These are phyloP conservation scores for Trachemys scripta DNA, from an alignment of 2,113 vertebrate genomes.

Conservation along the genomic window DNA sequence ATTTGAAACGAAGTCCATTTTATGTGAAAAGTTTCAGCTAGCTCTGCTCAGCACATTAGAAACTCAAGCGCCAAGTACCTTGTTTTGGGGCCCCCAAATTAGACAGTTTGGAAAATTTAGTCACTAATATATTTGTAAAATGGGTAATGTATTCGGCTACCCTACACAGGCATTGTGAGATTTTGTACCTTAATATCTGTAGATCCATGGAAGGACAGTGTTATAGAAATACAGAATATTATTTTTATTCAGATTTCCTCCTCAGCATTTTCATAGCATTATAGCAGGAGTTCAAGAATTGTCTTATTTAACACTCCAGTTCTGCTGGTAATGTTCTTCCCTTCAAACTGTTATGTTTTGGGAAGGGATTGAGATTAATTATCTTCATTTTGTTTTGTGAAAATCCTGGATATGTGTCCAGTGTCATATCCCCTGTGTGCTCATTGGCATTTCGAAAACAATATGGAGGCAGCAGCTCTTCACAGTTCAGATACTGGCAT, in stretches of 20 bases:
- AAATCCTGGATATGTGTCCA: not conserved
- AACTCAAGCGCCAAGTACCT: not conserved
- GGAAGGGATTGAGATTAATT: not conserved
- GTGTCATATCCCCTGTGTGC: constrained; percentile 7
- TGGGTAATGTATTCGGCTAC: not conserved
- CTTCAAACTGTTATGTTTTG: not conserved
- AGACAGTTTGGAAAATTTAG: not conserved
- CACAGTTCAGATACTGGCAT: not conserved
- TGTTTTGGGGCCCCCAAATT: not conserved
- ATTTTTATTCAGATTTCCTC: not conserved
- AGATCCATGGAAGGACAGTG: not conserved
- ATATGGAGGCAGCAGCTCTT: not conserved
- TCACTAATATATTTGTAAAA: not conserved
- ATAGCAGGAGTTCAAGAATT: accelerated
- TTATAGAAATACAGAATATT: not conserved
- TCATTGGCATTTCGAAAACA: not conserved
- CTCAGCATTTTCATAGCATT: not conserved
- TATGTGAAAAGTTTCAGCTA: not conserved
- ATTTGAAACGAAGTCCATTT: not conserved
- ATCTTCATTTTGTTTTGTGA: not conserved
- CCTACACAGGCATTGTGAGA: not conserved
- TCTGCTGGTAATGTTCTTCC: not conserved
- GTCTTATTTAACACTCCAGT: not conserved
- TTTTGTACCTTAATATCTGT: not conserved
- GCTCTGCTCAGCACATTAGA: not conserved